These are phyloP conservation scores for Enteromius unitaeniatus DNA, from an alignment of 2,797 vertebrate genomes.

Conservation along the genomic window DNA sequence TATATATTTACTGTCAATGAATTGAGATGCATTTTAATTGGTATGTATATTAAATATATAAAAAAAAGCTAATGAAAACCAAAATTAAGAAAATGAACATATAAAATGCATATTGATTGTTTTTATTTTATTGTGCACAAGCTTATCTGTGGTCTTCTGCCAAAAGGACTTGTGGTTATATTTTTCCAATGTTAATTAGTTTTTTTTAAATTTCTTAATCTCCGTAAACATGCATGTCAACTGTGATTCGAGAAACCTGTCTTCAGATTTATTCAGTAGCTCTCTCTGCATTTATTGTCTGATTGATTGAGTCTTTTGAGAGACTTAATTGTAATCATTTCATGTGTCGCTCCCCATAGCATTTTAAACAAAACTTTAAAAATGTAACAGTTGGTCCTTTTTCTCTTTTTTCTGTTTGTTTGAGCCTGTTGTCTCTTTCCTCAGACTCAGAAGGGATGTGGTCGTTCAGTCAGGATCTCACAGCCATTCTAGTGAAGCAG, in stretches of 20 bases:
- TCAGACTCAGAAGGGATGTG: slow-evolving; percentile 89
- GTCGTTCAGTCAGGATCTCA: slow-evolving; percentile 93
- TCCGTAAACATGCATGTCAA: not conserved
- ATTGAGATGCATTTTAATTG: not conserved
- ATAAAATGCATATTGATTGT: not conserved
- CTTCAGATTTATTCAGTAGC: not conserved
- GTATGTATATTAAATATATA: not conserved
- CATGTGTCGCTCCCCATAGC: not conserved
- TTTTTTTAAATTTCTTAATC: not conserved
- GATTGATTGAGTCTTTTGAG: not conserved
- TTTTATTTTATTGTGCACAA: not conserved
- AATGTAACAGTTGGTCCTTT: not conserved
- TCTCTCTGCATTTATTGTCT: not conserved
- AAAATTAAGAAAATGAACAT: not conserved
- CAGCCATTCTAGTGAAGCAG: slow-evolving; percentile 95
- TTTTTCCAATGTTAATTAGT: not conserved
- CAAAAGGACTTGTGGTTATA: not conserved
- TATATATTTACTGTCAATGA: not conserved
- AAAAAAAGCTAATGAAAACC: not conserved
- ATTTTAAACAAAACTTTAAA: not conserved
- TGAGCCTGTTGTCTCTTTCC: slow-evolving; percentile 43
- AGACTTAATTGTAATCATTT: not conserved
- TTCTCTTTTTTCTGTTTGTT: not conserved
- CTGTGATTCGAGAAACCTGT: not conserved
- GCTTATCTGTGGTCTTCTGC: not conserved